Evolutionary conservation across 2,797 vertebrate genomes (phyloP), one percentile per base, ranked within the genome.

Genomic region (Pipistrellus pygmaeus): DNA sequence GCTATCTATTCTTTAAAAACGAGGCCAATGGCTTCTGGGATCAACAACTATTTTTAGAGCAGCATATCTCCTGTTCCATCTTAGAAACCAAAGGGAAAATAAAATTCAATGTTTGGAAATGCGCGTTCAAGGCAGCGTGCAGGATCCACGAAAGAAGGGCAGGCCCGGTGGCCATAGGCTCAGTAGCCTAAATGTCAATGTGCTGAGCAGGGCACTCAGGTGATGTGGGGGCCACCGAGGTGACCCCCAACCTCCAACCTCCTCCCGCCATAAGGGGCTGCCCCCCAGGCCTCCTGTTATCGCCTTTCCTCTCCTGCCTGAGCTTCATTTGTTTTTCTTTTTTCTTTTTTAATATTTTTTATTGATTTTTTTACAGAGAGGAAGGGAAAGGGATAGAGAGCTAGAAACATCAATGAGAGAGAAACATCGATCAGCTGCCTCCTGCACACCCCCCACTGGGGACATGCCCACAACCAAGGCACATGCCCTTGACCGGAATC

Each of bases 1-100:
- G 18, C 38, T 68, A 25, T 62, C 87, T 75, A 80, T 75, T 3
- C 77, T 87, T 93, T 86, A 41, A 81, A 85, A 86, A 41, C 60
- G 64, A 87, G 38, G n/a, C 27, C 51, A 77, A 21, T 30, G 9
- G 15, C 30, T 68, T 77, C 69, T 72, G 46, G 81, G 81, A 85
- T 53, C 69, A 13, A n/a, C 60, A 14, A 38, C 17, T 75, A 68
- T 82, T 75, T 66, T 51, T 27, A 20, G 44, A 85, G n/a, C 32
- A 68, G 68, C 13, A 0, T 9, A n/a, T 38, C n/a, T 89, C 21
- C 46, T 91, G 20, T 41, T 57, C 64, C 21, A 30, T 75, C 57
- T 2, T n/a, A 32, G 80, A 80, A 84, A 72, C 64, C 78, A 53
- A 46, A 88, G 73, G 92, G 80, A 81, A 73, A 88, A 53, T 14